phyloP scores from a whole-genome alignment of 2,797 vertebrate genomes.

The Sebastiscus tertius region DNA sequence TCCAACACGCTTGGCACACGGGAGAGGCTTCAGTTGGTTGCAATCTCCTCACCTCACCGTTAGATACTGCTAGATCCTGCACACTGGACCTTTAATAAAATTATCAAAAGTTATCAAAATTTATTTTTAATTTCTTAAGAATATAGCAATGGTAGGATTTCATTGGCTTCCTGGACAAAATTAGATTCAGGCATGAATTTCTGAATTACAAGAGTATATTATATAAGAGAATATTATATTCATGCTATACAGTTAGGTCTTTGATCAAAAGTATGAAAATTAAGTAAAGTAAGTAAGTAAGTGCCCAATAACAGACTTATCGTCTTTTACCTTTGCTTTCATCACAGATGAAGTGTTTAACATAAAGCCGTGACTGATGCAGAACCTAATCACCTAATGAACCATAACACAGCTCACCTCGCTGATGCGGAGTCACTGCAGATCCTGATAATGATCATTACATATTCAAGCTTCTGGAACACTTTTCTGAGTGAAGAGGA shows the following conservation, averaged over 20 bases:
- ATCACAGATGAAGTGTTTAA: not conserved
- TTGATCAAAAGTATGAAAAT: not conserved
- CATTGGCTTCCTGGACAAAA: not conserved
- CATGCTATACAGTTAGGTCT: not conserved
- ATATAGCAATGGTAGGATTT: not conserved
- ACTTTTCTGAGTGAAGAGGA: not conserved
- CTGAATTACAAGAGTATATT: not conserved
- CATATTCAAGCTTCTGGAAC: not conserved
- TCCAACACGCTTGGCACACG: too few relatives aligned
- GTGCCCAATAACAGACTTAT: not conserved
- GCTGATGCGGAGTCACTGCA: not conserved
- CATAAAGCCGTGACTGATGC: not conserved
- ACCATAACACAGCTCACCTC: not conserved
- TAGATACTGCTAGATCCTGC: too few relatives aligned
- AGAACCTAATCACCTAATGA: conserved; percentile 1
- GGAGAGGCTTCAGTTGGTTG: too few relatives aligned
- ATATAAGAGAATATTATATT: not conserved
- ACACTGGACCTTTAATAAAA: too few relatives aligned
- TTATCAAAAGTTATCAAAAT: not conserved
- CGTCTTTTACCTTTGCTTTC: not conserved
- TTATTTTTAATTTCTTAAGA: not conserved
- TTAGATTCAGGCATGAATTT: not conserved
- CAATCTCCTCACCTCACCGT: too few relatives aligned
- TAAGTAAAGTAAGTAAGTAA: too few relatives aligned
- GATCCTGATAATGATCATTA: conserved; percentile 7